A percentile compares a stretch with the other conserved stretches of the same genome.
Evolutionary conservation across 2,113 vertebrate species (phyloP).

Genomic region (Phalacrocorax brasilianus): DNA sequence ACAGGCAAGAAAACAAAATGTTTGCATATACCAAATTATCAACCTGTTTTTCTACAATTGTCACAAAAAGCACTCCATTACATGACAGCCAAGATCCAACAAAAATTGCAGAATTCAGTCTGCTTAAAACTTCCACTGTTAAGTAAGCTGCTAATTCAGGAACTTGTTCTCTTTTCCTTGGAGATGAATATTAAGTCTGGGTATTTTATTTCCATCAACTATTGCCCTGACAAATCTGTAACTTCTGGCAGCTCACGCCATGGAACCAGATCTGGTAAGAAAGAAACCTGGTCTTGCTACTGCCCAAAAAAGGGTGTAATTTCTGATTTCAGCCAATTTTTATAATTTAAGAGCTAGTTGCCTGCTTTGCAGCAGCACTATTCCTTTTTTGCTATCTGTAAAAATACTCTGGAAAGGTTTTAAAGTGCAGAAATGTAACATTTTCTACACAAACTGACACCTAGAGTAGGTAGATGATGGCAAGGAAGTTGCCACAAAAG

Average conservation of each 20-base stretch:
- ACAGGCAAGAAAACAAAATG: neutral
- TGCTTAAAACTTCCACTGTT: neutral
- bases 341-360: neutral
- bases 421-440: neutral
- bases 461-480: neutral
- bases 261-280: neutral
- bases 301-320: neutral
- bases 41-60: neutral
- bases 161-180: neutral
- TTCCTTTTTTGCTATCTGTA: neutral
- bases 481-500: neutral
- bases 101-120: neutral
- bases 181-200: neutral
- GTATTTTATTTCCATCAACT: neutral
- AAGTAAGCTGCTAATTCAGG: neutral
- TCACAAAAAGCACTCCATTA: neutral
- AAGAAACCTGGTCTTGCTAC: neutral
- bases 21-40: neutral
- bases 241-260: neutral
- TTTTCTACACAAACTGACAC: neutral
- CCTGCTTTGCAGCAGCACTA: neutral
- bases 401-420: neutral
- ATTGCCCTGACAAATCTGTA: neutral
- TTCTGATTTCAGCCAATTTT: neutral
- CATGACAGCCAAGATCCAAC: neutral